phyloP scores from a whole-genome alignment of 1,140 invertebrate genomes.

The Stenopsyche tienmushanensis region DNA sequence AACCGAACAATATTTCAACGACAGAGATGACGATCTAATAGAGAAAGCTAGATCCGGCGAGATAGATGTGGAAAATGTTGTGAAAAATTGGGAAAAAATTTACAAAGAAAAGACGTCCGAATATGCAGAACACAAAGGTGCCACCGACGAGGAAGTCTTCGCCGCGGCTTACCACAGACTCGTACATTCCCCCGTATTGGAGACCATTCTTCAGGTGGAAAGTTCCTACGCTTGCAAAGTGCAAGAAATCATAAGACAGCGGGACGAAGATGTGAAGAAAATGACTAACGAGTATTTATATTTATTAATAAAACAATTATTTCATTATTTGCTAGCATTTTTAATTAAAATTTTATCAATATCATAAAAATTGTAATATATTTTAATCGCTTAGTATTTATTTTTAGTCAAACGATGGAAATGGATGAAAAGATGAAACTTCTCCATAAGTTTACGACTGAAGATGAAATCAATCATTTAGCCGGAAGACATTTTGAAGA shows the following conservation, averaged over 20 bases:
- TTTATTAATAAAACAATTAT: neutral
- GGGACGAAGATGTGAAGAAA: constrained; percentile 65
- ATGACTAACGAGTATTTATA: constrained; percentile 61
- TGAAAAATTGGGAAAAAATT: constrained; percentile 52
- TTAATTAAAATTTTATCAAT: neutral
- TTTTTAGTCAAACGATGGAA: constrained; percentile 71
- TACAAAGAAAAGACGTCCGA: constrained; percentile 58
- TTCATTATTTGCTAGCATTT: neutral
- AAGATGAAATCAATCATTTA: constrained; percentile 76
- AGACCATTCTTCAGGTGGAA: constrained; percentile 76
- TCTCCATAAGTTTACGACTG: constrained; percentile 64
- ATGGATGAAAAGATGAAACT: constrained; percentile 72
- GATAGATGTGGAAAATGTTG: constrained; percentile 49
- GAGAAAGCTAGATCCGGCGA: constrained; percentile 51
- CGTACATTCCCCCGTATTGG: constrained; percentile 78
- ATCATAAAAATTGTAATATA: neutral
- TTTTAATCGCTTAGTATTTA: neutral
- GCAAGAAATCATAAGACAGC: constrained; percentile 63
- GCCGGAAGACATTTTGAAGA: constrained; percentile 77
- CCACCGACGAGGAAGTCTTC: constrained; percentile 74
- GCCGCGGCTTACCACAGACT: constrained; percentile 78
- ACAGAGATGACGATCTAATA: constrained; percentile 57
- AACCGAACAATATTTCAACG: constrained; percentile 58
- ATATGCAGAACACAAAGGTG: constrained; percentile 67
- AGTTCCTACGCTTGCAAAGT: constrained; percentile 75